These are phyloP conservation scores for Phasianus colchicus DNA, from an alignment of 2,113 vertebrate genomes.

Conservation along the genomic window DNA sequence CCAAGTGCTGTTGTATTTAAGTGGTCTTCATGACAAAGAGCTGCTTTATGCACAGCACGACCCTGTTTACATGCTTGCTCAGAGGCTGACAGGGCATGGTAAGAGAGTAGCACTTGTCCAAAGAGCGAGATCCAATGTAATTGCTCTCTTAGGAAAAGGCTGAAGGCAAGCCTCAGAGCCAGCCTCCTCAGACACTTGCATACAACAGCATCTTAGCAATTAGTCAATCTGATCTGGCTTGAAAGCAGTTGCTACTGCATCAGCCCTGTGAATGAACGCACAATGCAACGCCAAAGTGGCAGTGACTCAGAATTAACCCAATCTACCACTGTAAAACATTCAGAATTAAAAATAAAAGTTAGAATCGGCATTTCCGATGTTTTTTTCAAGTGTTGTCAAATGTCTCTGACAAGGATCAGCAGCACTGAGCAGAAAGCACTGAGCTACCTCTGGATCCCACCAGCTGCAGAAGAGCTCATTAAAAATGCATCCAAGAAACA, in stretches of 20 bases:
- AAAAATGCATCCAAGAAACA: constrained; percentile 41
- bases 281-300: background rate
- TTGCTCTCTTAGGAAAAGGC: background rate
- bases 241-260: background rate
- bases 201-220: background rate
- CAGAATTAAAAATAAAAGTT: background rate
- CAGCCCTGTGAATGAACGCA: background rate
- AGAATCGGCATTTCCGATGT: background rate
- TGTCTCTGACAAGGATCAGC: background rate
- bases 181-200: background rate
- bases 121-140: background rate
- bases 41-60: background rate
- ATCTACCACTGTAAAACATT: background rate
- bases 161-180: background rate
- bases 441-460: background rate
- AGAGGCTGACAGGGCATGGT: background rate
- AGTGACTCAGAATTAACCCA: background rate
- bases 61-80: background rate
- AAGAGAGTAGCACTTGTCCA: background rate
- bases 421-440: background rate
- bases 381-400: background rate
- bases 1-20: background rate
- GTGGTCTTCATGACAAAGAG: background rate
- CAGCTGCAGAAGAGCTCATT: background rate
- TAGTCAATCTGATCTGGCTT: background rate